A percentile compares a stretch with the other conserved stretches of the same genome.
These are phyloP conservation scores for Camelus dromedarius DNA, from an alignment of 2,113 vertebrate species.

Conservation along the genomic window DNA sequence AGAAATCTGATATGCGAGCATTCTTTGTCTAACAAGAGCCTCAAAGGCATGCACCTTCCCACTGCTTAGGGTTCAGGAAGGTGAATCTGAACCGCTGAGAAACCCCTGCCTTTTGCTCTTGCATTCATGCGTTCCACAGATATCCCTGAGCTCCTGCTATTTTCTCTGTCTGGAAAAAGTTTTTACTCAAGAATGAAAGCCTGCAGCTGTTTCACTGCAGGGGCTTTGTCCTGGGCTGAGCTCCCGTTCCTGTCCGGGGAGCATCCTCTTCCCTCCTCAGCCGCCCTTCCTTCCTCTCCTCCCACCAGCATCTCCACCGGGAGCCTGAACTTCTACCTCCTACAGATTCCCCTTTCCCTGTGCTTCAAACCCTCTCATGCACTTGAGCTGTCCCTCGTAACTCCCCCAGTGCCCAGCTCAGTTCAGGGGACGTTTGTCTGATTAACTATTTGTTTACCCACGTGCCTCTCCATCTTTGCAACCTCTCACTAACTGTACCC, in stretches of 20 bases:
- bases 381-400: background rate
- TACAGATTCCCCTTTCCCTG: background rate
- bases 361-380: background rate
- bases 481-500: background rate
- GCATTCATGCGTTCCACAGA: background rate
- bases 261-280: background rate
- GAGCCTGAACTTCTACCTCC: background rate
- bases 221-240: background rate
- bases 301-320: background rate
- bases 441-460: background rate
- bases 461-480: background rate
- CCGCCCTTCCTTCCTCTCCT: background rate
- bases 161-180: background rate
- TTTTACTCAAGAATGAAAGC: background rate
- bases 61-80: background rate
- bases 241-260: conserved; percentile 1
- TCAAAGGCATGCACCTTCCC: background rate
- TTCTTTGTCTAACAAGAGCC: background rate
- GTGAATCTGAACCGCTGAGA: too few relatives aligned
- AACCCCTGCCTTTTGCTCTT: background rate
- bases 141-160: background rate
- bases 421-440: background rate
- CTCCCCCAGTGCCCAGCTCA: background rate
- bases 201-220: background rate
- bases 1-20: background rate